Evolutionary conservation across 2,888 invertebrate species (phyloP), one percentile per base, ranked within the genome.

Genomic region (Adelognathus sp.): DNA sequence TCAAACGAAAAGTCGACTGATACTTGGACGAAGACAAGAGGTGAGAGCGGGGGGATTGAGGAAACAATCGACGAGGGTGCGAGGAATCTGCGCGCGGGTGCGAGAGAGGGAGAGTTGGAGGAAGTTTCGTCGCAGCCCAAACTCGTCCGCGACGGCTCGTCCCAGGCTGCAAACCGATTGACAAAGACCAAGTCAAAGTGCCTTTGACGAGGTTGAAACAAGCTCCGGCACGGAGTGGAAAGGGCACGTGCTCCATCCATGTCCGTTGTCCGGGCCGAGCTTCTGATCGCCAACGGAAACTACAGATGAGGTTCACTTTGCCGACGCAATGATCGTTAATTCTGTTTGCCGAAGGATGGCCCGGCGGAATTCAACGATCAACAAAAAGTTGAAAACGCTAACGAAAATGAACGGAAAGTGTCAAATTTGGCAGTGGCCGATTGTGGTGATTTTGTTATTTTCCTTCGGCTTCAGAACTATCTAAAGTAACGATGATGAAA

Each of bases 161-260:
- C 33, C 7, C 16, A n/a, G n/a, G n/a, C n/a, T n/a, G 27, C 24
- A 16, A 24, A 39, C 16, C 60, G 66, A 70, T 74, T 79, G 70
- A 70, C 73, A 79, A 79, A 71, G 64, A 70, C 73, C 56, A 56
- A 73, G 54, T 74, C 74, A 78, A 78, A 78, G 78, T 60, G 31
- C 70, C 74, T 79, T 74, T 74, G 78, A 70, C 31, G 58, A 29
- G 31, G 58, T 24, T 41, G 36, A 60, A 50, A 27, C 41, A 27
- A 33, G 24, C 60, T 7, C 9, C 6, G 21, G 18, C 21, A 21
- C 11, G 24, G n/a, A 36, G 29, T 16, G 27, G 33, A 46, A 39
- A 21, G 50, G 33, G 31, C n/a, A n/a, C 33, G 44, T 31, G 18
- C 41, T 33, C 44, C 36, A 29, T 61, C 52, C n/a, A 11, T 39